Evolutionary conservation across 2,888 invertebrate species (phyloP), one percentile per base, ranked within the genome.

Genomic region (Epirrita christyi): DNA sequence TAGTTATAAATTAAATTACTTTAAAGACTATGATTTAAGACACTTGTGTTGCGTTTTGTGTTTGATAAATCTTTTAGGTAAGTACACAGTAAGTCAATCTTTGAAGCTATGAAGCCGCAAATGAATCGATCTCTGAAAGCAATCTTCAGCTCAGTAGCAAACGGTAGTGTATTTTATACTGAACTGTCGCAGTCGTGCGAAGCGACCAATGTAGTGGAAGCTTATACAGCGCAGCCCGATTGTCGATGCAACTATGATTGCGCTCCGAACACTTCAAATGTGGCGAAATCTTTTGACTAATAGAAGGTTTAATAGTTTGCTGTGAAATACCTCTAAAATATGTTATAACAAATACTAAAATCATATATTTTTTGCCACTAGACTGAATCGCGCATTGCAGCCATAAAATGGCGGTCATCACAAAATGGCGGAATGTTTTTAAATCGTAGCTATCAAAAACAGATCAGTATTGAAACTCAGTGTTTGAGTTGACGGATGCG

Each of bases 391-490:
- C 43, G 40, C 50, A 46, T 45, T 27, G 49, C 55, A 37, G 61
- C 61, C 63, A 65, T 63, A 40, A 48, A 50, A 67, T 60, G 71
- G 56, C 61, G 59, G 61, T 42, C 53, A 44, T 40, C 36, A 42
- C 59, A 56, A 47, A 34, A 64, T 64, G 67, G 68, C 70, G 64
- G 61, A 44, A 42, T 14, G 52, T 42, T 44, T 58, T 13, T 36
- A 29, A 32, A 51, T 47, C 43, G 45, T 47, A 38, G 47, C 46
- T 15, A 34, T 21, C 27, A 40, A 13, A 37, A 14, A 48, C 37
- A 54, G 61, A 75, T 73, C 72, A 73, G 75, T 76, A 71, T 76
- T 74, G 62, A 61, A 60, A 61, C 11, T 54, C 29, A 9, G 63
- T 63, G 68, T 70, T 67, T 58, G 64, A 62, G 51, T 38, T 48